Evolutionary conservation across 2,888 invertebrate species (phyloP), one percentile per base, ranked within the genome.

Genomic region (Drosophila pegasa): DNA sequence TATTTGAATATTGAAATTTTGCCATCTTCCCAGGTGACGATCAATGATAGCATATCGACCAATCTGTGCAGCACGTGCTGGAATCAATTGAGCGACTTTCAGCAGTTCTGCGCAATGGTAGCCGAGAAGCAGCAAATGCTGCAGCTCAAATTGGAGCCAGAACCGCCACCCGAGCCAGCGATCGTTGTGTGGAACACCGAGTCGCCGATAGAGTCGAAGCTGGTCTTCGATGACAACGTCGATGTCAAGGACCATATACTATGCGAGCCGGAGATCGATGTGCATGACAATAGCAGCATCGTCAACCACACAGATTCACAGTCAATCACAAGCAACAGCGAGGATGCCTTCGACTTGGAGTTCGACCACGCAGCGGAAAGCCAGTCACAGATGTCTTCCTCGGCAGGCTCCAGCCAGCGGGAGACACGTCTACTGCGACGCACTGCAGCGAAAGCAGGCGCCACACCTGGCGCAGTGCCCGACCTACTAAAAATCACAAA

Each of bases 221-320:
- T 84, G 12, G 58, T 51, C 14, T 70, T 83, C n/a, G 69, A 73
- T 16, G 71, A 80, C 45, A 29, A 27, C 3, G 78, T 79, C 38
- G 43, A 45, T 27, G 41, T 74, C 10, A 89, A 89, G 56, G 89
- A 87, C 63, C 73, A 85, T n/a, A 75, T 89, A 54, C 29, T 89
- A 0, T 84, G 87, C 22, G 90, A 86, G 27, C 87, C 87, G 0
- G 89, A 88, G 35, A 89, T 88, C 7, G 87, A 88, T 60, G 89
- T 77, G 4, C 35, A 63, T 16, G 7, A 55, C 50, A 45, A 48
- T 25, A 18, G 12, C 10, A 59, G 52, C 31, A 25, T 29, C 22
- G 37, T 37, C 18, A 57, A 50, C 25, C 27, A 45, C 16, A 29
- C 45, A 1, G 27, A 29, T 12, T 45, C 45, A 12, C 12, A 29